Conservation (phyloP, 2,888 invertebrate species). For the Drosophila nigricruria region DNA sequence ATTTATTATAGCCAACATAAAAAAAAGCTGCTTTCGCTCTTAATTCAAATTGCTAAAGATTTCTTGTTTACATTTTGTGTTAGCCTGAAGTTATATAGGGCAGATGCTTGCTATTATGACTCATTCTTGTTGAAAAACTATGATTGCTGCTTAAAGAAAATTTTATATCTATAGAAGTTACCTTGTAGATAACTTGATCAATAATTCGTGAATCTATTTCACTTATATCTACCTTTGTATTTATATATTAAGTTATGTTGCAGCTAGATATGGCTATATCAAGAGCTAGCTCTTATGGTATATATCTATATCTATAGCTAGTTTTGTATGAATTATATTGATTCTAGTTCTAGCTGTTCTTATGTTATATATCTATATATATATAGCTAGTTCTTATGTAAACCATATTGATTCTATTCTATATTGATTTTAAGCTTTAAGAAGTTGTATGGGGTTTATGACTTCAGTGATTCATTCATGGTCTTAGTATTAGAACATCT, state of each 20-base stretch:
- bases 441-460: too few species aligned
- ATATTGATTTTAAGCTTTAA: too few species aligned
- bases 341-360: too few species aligned
- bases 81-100: background rate
- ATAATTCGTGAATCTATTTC: background rate
- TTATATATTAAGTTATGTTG: background rate
- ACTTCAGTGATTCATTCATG: too few species aligned
- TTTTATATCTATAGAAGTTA: background rate
- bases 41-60: background rate
- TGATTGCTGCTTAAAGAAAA: background rate
- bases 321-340: background rate
- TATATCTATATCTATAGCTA: too few species aligned
- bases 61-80: background rate
- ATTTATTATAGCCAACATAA: background rate
- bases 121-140: background rate
- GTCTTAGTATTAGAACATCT: background rate
- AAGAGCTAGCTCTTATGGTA: too few species aligned
- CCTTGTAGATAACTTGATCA: background rate
- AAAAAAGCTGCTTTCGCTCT: constrained; percentile 19
- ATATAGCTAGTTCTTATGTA: background rate
- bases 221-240: background rate
- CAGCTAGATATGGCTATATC: background rate
- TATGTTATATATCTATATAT: background rate
- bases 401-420: too few species aligned
- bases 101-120: background rate